Percentiles rank a stretch among this genome's conserved stretches.
These are phyloP conservation scores for Sminthurinus aureus DNA, from an alignment of 2,888 invertebrate species.

Conservation along the genomic window DNA sequence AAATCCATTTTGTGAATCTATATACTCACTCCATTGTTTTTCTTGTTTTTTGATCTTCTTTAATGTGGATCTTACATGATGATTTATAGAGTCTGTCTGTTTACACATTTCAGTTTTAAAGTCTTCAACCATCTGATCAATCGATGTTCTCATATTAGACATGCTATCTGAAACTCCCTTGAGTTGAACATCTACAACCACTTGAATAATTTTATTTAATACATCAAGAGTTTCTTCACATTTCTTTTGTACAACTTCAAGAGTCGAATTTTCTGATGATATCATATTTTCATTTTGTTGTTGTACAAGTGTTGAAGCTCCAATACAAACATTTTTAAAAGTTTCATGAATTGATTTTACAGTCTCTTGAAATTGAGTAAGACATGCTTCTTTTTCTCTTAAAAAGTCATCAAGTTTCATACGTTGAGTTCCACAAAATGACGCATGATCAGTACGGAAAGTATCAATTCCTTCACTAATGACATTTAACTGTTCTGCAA, in stretches of 20 bases:
- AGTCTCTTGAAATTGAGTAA: not conserved
- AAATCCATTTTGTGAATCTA: not conserved
- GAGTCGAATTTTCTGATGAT: not conserved
- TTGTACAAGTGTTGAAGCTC: not conserved
- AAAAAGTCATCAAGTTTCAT: conserved; percentile 36
- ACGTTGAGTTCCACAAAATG: conserved; percentile 41
- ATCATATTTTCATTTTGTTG: not conserved
- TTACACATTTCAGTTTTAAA: conserved; percentile 59
- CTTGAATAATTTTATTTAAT: conserved; percentile 6
- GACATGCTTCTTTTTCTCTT: not conserved
- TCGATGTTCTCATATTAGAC: conserved; percentile 57
- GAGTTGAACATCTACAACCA: conserved; percentile 10
- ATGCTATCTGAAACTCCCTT: conserved; percentile 58
- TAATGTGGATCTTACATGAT: not conserved
- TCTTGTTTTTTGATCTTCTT: not conserved
- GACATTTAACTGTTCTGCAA: conserved; percentile 38
- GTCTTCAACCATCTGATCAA: conserved; percentile 61
- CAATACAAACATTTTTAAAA: conserved; percentile 8
- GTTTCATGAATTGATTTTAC: not conserved
- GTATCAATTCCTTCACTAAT: conserved; percentile 28
- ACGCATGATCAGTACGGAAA: conserved; percentile 42
- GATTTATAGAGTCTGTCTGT: conserved; percentile 61
- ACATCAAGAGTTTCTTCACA: conserved; percentile 18
- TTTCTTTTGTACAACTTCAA: conserved; percentile 12
- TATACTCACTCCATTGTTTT: not conserved